Conservation (phyloP, 2,797 vertebrate species). For the Siniperca scherzeri region DNA sequence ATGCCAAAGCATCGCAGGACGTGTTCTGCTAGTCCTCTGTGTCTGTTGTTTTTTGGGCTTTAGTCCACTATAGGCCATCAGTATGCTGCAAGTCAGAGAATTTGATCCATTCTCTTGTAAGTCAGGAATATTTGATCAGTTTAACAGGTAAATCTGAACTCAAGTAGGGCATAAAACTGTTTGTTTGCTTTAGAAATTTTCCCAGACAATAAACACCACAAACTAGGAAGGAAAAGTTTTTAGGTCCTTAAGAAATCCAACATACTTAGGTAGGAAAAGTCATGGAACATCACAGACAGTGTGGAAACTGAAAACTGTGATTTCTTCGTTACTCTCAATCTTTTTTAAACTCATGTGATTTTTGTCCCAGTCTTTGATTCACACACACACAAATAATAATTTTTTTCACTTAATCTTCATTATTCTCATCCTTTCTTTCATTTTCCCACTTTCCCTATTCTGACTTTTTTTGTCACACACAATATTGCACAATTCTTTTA, state of each 20-base stretch:
- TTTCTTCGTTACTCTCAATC: background rate
- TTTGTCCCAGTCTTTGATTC: background rate
- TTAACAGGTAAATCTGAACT: background rate
- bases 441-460: background rate
- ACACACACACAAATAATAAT: background rate
- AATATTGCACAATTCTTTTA: background rate
- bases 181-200: background rate
- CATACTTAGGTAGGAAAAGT: background rate
- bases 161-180: too few relatives aligned
- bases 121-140: background rate
- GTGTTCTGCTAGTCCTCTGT: background rate
- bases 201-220: background rate
- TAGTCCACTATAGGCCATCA: background rate
- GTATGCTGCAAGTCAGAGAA: background rate
- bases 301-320: too few relatives aligned
- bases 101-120: background rate
- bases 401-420: background rate
- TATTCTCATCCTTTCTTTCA: background rate
- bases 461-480: background rate
- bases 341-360: background rate
- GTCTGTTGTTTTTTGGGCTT: constrained; percentile 3
- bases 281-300: background rate
- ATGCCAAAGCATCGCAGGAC: background rate
- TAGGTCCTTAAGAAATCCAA: background rate
- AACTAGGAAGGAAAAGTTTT: background rate